Conservation (phyloP, 2,888 invertebrate species). For the Plusia festucae region DNA sequence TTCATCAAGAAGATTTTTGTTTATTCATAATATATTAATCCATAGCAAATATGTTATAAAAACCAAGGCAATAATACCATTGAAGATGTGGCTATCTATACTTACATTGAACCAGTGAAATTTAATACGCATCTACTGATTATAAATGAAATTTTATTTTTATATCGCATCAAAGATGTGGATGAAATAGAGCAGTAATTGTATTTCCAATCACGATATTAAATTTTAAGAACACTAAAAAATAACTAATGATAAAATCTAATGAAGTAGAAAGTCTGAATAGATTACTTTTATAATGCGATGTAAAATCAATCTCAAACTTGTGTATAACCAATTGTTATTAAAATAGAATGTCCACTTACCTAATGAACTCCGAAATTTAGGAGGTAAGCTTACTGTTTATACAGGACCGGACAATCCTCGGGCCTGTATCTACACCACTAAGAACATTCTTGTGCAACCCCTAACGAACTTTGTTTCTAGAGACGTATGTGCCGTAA, state of each 20-base stretch:
- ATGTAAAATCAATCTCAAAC: constrained; percentile 25
- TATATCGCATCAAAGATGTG: not conserved
- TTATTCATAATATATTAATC: not conserved
- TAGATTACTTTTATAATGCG: constrained; percentile 1
- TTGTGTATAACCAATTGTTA: constrained; percentile 28
- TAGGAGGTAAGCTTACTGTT: too few species aligned
- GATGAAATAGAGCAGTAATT: constrained; percentile 1
- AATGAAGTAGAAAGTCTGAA: not conserved
- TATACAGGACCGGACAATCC: too few species aligned
- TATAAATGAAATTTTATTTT: not conserved
- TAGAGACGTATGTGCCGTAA: too few species aligned
- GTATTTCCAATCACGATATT: constrained; percentile 2
- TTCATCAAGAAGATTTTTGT: not conserved
- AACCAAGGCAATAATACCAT: not conserved
- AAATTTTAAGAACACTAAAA: not conserved
- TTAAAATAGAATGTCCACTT: constrained; percentile 36
- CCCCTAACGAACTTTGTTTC: too few species aligned
- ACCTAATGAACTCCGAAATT: constrained; percentile 48
- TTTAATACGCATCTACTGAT: not conserved
- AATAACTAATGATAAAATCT: not conserved
- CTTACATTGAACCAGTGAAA: not conserved
- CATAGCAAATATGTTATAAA: not conserved
- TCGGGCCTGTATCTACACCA: too few species aligned
- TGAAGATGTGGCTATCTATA: not conserved
- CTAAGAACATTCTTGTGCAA: too few species aligned